Conservation (phyloP, 2,797 vertebrate species). For the Crocidura indochinensis region DNA sequence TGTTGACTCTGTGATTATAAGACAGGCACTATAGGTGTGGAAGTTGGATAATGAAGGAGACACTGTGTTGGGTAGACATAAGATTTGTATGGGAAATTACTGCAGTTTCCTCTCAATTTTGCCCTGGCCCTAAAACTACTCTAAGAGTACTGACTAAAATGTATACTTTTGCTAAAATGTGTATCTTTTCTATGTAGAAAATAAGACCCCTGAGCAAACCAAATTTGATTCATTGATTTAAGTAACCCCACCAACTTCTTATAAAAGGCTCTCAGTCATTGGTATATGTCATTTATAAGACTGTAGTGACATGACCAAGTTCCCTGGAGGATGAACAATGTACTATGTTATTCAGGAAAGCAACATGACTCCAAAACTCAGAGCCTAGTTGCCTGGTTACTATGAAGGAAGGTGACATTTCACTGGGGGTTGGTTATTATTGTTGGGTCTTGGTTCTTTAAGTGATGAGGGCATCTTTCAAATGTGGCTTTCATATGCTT, state of each 20-base stretch:
- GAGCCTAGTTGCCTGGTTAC: background rate
- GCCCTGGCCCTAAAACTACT: background rate
- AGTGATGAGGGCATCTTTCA: background rate
- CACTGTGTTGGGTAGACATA: accelerated
- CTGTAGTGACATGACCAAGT: too few species aligned
- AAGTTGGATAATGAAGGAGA: background rate
- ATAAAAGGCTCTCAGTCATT: background rate
- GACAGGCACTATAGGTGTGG: background rate
- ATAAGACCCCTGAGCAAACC: background rate
- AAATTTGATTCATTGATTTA: background rate
- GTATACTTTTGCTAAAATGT: background rate
- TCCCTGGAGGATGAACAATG: background rate
- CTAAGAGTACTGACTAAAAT: background rate
- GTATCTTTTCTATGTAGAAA: background rate
- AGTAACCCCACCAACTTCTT: background rate
- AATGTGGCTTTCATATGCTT: accelerated
- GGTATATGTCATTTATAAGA: background rate
- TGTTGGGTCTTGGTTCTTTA: background rate
- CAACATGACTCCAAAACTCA: background rate
- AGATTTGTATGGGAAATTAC: background rate
- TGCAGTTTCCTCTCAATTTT: background rate
- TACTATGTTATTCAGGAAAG: background rate
- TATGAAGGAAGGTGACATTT: background rate
- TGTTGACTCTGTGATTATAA: background rate
- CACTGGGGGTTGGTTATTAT: too few species aligned